Base-by-base conservation (phyloP, 2,113 vertebrate species). In the Cromileptes altivelis region DNA sequence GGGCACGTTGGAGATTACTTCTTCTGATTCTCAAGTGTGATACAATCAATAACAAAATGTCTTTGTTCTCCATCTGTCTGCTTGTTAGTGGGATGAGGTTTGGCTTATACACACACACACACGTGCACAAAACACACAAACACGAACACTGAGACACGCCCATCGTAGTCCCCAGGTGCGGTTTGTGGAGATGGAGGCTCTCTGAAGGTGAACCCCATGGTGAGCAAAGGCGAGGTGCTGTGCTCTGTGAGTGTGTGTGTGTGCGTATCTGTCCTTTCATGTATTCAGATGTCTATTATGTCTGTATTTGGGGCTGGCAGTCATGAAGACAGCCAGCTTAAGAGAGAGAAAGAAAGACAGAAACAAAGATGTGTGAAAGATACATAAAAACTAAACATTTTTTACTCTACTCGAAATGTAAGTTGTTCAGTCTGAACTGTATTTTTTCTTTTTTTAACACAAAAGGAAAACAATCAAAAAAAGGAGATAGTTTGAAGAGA, bases 131-230 rank as follows among this genome's bases (percentile, higher is more conserved):
- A 42, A 67, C 37, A 75, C 56, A 69, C 25, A 69, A 40, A 69
- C 25, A 62, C 15, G 47, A 37, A 47, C 58, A 72, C 8, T 9
- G 53, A 81, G 81, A 86, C 84, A 89, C 82, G 7, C 89, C 88
- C 88, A 78, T 70, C 17, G 0, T 8, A 45, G 68, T 89, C 86
- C 91, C 90, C 89, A 88, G 91, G 82, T 91, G 91, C 76, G 8
- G 71, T 77, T 82, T 83, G 85, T 73, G 63, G 84, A 92, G 75
- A 88, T 79, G 70, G 70, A 88, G 72, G 73, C 88, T 85, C 81
- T 93, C 65, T 92, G 92, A 93, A 92, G 89, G 91, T 93, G 89
- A 93, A 89, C 87, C 92, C 90, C 90, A 90, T 87, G 75, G 87
- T 82, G 89, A 81, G 72, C 60, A 58, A 71, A 85, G 81, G 86